A percentile compares a stretch with the other conserved stretches of the same genome.
Evolutionary conservation across 92 coral and sea anemone species (phyloP).

Genomic region (Porites cylindrica): DNA sequence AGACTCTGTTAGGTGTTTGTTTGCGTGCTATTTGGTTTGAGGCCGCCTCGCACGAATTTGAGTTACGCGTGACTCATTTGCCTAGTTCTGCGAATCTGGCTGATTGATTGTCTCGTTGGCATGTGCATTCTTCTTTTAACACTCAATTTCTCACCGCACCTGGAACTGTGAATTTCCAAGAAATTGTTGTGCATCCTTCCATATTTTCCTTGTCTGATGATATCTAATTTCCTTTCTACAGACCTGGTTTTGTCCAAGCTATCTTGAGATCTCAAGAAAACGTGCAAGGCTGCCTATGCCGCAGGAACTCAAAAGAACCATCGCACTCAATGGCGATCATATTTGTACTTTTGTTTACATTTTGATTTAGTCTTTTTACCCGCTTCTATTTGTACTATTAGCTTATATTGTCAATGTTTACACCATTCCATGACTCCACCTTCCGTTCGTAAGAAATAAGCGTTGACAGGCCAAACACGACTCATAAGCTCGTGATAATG

Average conservation of each 20-base stretch:
- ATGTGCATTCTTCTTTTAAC: background rate
- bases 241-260: background rate
- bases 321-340: background rate
- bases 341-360: background rate
- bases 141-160: background rate
- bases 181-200: background rate
- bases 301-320: slow-evolving; percentile 7
- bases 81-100: background rate
- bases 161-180: background rate
- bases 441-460: background rate
- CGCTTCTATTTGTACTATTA: background rate
- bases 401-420: background rate
- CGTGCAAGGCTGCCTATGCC: background rate
- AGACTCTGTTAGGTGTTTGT: slow-evolving; percentile 13
- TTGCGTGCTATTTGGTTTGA: slow-evolving; percentile 25
- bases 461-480: no score
- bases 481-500: no score
- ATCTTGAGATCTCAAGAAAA: background rate
- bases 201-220: background rate
- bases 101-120: slow-evolving; percentile 46
- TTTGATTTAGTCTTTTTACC: background rate
- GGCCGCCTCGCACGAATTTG: background rate
- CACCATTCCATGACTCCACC: background rate
- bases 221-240: background rate
- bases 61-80: slow-evolving; percentile 21